phyloP scores from a whole-genome alignment of 2,797 vertebrate species.

The Eutrigla gurnardus region DNA sequence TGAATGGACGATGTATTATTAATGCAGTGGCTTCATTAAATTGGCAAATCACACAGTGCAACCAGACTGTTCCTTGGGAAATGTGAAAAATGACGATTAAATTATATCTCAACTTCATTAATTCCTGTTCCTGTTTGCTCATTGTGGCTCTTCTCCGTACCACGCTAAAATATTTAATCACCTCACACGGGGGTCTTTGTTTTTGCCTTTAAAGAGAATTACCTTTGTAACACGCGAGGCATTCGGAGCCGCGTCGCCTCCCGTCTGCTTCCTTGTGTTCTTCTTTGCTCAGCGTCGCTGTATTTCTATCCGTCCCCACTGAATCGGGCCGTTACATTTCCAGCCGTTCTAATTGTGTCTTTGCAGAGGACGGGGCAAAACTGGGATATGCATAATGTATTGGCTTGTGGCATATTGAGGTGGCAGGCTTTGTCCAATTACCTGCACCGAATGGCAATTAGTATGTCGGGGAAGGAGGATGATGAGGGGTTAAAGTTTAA shows the following conservation, averaged over 20 bases:
- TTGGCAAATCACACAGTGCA: constrained; percentile 71
- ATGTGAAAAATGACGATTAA: constrained; percentile 73
- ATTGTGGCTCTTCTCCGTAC: constrained; percentile 33
- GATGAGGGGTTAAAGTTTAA: constrained; percentile 84
- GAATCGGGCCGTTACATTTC: constrained; percentile 36
- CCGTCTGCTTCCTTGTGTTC: neutral
- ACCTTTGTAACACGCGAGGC: constrained; percentile 23
- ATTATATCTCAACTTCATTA: constrained; percentile 67
- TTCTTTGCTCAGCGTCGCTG: constrained; percentile 3
- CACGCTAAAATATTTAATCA: constrained; percentile 52
- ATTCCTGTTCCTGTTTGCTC: constrained; percentile 57
- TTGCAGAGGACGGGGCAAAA: constrained; percentile 48
- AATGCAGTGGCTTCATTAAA: constrained; percentile 75
- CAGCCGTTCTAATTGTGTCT: constrained; percentile 35
- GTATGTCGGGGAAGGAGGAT: constrained; percentile 77
- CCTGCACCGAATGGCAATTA: constrained; percentile 79
- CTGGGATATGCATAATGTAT: constrained; percentile 74
- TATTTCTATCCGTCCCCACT: constrained; percentile 6
- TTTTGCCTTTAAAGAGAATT: constrained; percentile 46
- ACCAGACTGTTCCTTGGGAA: constrained; percentile 58
- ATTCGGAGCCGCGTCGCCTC: neutral
- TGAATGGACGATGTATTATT: constrained; percentile 80
- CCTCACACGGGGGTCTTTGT: constrained; percentile 36
- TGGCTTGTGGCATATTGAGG: constrained; percentile 68
- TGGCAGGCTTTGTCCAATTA: constrained; percentile 79